Evolutionary conservation across 2,797 vertebrate species (phyloP).

Genomic region (Acomys russatus): DNA sequence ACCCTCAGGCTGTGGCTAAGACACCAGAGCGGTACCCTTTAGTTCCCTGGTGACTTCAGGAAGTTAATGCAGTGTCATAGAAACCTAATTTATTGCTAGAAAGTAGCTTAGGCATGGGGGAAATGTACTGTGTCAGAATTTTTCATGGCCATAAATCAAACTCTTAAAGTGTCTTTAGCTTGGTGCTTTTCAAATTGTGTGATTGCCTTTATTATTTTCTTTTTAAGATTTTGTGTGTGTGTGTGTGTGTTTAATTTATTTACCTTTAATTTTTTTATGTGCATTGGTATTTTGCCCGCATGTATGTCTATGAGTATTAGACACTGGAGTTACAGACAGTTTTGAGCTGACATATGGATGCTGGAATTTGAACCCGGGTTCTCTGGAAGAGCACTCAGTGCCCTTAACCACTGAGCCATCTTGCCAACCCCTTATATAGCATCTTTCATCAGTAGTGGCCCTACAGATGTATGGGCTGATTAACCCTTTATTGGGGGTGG

Average conservation of each 20-base stretch:
- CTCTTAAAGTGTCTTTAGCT: slow-evolving; percentile 56
- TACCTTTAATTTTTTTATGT: too few relatives aligned
- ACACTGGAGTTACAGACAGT: too few relatives aligned
- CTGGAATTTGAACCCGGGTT: too few relatives aligned
- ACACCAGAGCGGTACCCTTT: slow-evolving; percentile 26
- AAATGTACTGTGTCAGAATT: slow-evolving; percentile 68
- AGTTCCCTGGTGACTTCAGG: slow-evolving; percentile 69
- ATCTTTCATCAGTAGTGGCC: background rate
- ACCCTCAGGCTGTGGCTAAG: slow-evolving; percentile 55
- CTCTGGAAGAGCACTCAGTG: too few relatives aligned
- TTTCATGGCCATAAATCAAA: slow-evolving; percentile 75
- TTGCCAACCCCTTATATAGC: background rate
- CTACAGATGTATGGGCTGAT: background rate
- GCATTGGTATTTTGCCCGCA: too few relatives aligned
- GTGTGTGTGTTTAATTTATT: too few relatives aligned
- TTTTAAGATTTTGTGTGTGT: too few relatives aligned
- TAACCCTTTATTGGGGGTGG: background rate
- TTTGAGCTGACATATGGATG: too few relatives aligned
- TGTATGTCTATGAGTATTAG: too few relatives aligned
- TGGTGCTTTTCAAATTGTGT: slow-evolving; percentile 12
- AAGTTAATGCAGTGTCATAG: slow-evolving; percentile 70
- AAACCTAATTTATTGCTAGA: slow-evolving; percentile 75
- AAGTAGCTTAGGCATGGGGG: slow-evolving; percentile 61
- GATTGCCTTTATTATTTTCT: background rate
- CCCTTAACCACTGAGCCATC: too few relatives aligned